Evolutionary conservation across 1,140 invertebrate species (phyloP).

Genomic region (Acromyrmex heyeri): DNA sequence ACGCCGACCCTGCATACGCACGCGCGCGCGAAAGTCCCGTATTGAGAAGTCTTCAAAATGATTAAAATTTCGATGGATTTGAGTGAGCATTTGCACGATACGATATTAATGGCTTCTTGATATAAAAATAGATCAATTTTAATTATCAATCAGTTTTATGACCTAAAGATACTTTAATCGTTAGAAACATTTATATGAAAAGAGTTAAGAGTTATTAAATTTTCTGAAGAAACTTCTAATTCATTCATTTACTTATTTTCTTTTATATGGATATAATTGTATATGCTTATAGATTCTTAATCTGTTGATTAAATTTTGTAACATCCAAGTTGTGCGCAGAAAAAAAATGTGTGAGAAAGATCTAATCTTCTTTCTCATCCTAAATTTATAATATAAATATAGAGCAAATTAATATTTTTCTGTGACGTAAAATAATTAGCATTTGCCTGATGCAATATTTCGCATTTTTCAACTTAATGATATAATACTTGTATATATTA

Average conservation of each 20-base stretch:
- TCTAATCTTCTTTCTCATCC: background rate
- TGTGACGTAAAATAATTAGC: slow-evolving; percentile 43
- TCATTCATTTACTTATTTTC: background rate
- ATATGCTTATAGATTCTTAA: background rate
- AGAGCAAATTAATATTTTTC: slow-evolving; percentile 12
- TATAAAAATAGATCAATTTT: background rate
- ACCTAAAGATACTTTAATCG: background rate
- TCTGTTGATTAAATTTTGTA: background rate
- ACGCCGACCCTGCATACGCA: slow-evolving; percentile 76
- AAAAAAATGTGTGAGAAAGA: background rate
- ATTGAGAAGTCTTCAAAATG: slow-evolving; percentile 45
- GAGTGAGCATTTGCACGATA: background rate
- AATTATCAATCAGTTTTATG: background rate
- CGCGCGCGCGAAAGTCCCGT: slow-evolving; percentile 65
- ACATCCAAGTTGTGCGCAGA: background rate
- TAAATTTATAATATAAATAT: slow-evolving; percentile 1
- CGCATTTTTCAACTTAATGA: slow-evolving; percentile 39
- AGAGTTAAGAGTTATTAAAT: background rate
- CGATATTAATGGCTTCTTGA: background rate
- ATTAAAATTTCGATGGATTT: slow-evolving; percentile 43
- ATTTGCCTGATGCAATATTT: slow-evolving; percentile 14
- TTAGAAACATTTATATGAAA: background rate
- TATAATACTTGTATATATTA: slow-evolving; percentile 41
- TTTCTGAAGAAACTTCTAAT: background rate
- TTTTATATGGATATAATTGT: background rate